These are phyloP conservation scores for Halictus quadricinctus DNA, from an alignment of 2,888 invertebrate genomes.

Conservation along the genomic window DNA sequence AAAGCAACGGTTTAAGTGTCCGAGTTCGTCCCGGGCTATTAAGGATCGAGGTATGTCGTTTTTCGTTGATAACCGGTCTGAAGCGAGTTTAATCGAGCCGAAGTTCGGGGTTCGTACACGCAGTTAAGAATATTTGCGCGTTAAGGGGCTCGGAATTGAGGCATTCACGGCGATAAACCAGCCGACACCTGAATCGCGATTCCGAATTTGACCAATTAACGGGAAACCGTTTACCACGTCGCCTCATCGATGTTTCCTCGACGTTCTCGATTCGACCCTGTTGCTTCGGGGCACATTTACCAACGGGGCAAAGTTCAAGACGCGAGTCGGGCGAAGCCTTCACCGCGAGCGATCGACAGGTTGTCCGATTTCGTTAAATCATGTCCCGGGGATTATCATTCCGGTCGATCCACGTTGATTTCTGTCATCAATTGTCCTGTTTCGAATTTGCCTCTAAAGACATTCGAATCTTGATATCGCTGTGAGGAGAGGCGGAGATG, in stretches of 20 bases:
- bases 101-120: not conserved
- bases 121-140: not conserved
- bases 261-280: not conserved
- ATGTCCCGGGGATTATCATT: not conserved
- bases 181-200: constrained; percentile 1
- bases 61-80: not conserved
- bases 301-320: not conserved
- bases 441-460: too few relatives aligned
- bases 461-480: too few relatives aligned
- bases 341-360: not conserved
- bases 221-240: not conserved
- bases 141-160: not conserved
- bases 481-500: too few relatives aligned
- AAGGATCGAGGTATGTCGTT: not conserved
- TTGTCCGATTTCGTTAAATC: not conserved
- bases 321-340: not conserved
- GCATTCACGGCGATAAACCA: not conserved
- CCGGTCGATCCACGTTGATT: not conserved
- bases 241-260: not conserved
- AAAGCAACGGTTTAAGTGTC: not conserved
- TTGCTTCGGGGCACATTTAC: not conserved
- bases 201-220: constrained; percentile 1
- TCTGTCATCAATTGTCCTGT: too few relatives aligned
- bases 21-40: not conserved
- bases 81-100: not conserved